These are phyloP conservation scores for Megaustenia siamemsis DNA, from an alignment of 2,888 invertebrate genomes.

Conservation along the genomic window DNA sequence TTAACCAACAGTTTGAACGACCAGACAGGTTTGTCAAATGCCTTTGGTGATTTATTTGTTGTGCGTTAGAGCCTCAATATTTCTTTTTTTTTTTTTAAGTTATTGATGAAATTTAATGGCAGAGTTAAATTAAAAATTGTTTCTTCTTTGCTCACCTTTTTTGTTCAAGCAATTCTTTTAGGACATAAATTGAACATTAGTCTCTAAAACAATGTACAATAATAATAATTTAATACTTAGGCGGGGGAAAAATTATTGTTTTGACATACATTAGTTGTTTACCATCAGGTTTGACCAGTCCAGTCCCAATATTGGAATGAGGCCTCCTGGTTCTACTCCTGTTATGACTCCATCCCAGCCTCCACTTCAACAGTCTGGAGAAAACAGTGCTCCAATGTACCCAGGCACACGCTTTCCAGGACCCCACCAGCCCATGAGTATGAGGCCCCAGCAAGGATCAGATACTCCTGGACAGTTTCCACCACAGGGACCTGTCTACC, in stretches of 20 bases:
- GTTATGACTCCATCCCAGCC: slow-evolving; percentile 39
- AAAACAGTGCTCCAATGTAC: slow-evolving; percentile 35
- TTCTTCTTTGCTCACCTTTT: no score
- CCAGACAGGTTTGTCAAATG: slow-evolving; percentile 70
- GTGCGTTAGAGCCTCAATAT: no score
- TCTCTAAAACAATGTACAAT: no score
- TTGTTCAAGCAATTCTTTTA: no score
- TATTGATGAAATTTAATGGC: no score
- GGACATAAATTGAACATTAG: no score
- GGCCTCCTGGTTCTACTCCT: slow-evolving; percentile 53
- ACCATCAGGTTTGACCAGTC: slow-evolving; percentile 68
- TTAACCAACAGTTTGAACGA: slow-evolving; percentile 71
- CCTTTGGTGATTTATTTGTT: no score
- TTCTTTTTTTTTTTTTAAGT: no score
- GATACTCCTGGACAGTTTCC: slow-evolving; percentile 39
- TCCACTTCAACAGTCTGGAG: slow-evolving; percentile 36
- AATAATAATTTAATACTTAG: no score
- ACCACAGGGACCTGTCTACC: slow-evolving; percentile 32
- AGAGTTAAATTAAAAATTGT: no score
- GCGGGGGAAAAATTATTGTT: no score
- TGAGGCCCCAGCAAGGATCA: slow-evolving; percentile 40
- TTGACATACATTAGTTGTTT: no score
- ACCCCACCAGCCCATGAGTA: slow-evolving; percentile 31
- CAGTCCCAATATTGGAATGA: slow-evolving; percentile 57
- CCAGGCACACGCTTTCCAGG: slow-evolving; percentile 48